A percentile compares a stretch with the other conserved stretches of the same genome.
Evolutionary conservation across 2,113 vertebrate genomes (phyloP).

Genomic region (Halcyon senegalensis): DNA sequence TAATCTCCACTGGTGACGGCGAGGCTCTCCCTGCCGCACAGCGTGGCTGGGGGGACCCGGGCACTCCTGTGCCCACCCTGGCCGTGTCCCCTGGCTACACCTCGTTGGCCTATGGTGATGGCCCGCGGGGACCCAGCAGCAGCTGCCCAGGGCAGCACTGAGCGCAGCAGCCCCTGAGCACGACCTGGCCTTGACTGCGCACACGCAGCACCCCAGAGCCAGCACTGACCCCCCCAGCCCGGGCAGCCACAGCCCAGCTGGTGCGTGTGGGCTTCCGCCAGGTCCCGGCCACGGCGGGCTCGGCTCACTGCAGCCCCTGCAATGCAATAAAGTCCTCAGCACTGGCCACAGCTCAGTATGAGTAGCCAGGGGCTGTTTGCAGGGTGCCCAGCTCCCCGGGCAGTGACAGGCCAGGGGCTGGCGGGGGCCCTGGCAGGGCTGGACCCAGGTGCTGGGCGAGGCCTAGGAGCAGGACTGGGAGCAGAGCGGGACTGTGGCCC

Average conservation of each 20-base stretch:
- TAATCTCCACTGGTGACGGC: slow-evolving; percentile 53
- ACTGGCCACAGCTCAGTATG: not conserved
- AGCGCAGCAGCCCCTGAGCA: not conserved
- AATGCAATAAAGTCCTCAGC: slow-evolving; percentile 62
- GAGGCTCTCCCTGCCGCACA: slow-evolving; percentile 23
- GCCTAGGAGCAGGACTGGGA: not conserved
- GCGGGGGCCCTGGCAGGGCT: not conserved
- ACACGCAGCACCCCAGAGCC: not conserved
- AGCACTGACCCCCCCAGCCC: not conserved
- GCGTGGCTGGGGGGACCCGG: not conserved
- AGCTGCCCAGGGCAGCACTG: not conserved
- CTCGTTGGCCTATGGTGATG: not conserved
- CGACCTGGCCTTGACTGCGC: not conserved
- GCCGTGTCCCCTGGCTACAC: not conserved
- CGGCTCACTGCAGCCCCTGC: not conserved
- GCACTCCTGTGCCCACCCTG: not conserved
- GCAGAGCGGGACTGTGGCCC: not conserved
- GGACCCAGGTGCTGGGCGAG: not conserved
- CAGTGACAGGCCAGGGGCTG: not conserved
- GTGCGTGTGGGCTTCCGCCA: not conserved
- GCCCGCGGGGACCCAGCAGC: not conserved
- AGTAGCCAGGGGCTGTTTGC: slow-evolving; percentile 8
- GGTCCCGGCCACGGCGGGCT: not conserved
- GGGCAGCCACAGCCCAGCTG: not conserved
- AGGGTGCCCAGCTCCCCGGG: not conserved